A percentile compares a stretch with the other conserved stretches of the same genome.
Evolutionary conservation across 1,140 invertebrate species (phyloP).

Genomic region (Acromyrmex echinatior): DNA sequence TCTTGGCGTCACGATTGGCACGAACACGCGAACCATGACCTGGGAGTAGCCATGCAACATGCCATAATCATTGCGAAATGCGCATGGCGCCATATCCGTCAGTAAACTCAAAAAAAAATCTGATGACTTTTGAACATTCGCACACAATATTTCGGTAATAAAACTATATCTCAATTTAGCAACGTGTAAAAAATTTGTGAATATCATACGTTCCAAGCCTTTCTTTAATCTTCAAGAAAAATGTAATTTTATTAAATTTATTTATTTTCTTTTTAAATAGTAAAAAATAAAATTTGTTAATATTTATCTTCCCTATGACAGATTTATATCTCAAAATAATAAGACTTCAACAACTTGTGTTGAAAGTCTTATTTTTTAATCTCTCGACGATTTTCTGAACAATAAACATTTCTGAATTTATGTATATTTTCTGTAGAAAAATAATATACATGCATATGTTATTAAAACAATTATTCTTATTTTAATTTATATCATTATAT

Average conservation of each 20-base stretch:
- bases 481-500: neutral
- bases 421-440: neutral
- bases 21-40: slow-evolving; percentile 71
- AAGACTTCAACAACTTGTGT: neutral
- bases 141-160: neutral
- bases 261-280: neutral
- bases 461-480: neutral
- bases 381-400: neutral
- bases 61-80: slow-evolving; percentile 61
- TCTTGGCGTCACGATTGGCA: slow-evolving; percentile 49
- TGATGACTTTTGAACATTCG: neutral
- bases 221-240: neutral
- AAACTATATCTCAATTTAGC: neutral
- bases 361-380: neutral
- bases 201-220: neutral
- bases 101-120: slow-evolving; percentile 32
- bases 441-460: neutral
- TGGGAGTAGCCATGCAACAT: slow-evolving; percentile 37
- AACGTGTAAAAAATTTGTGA: neutral
- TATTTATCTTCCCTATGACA: neutral
- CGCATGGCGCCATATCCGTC: slow-evolving; percentile 47
- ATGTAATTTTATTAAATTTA: neutral
- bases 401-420: neutral
- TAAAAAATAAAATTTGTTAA: neutral
- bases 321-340: neutral